Evolutionary conservation across 2,113 vertebrate species (phyloP).

Genomic region (Chaetodon trifascialis): DNA sequence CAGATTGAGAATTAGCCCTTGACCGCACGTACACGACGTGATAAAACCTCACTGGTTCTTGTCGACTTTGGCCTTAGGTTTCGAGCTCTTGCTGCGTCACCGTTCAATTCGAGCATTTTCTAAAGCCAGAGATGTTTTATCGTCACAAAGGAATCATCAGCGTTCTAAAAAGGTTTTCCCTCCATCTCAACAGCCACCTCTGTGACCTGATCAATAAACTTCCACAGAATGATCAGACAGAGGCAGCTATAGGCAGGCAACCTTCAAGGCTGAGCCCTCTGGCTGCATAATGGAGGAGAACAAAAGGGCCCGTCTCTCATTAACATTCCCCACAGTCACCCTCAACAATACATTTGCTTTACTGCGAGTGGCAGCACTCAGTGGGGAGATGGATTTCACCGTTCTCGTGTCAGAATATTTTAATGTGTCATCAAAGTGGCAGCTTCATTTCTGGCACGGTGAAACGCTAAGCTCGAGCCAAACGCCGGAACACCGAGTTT

Average conservation of each 20-base stretch:
- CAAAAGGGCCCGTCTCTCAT: constrained; percentile 53
- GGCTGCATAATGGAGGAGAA: constrained; percentile 27
- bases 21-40: too few relatives aligned
- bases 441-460: constrained; percentile 54
- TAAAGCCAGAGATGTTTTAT: background rate
- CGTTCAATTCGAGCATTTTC: background rate
- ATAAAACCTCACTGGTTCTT: too few relatives aligned
- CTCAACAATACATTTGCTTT: constrained; percentile 35
- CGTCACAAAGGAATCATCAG: background rate
- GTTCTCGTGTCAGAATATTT: constrained; percentile 61
- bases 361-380: constrained; percentile 48
- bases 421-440: constrained; percentile 69
- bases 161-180: background rate
- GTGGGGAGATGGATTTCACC: constrained; percentile 53
- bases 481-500: constrained; percentile 47
- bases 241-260: background rate
- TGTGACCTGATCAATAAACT: constrained; percentile 35
- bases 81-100: background rate
- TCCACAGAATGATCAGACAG: background rate
- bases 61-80: too few relatives aligned
- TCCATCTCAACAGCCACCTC: constrained; percentile 4
- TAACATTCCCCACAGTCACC: constrained; percentile 65
- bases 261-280: constrained; percentile 14
- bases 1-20: too few relatives aligned
- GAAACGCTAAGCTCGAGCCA: constrained; percentile 49